Percentiles rank a stretch among this genome's conserved stretches.
Evolutionary conservation across 1,140 invertebrate genomes (phyloP).

Genomic region (Limonius californicus): DNA sequence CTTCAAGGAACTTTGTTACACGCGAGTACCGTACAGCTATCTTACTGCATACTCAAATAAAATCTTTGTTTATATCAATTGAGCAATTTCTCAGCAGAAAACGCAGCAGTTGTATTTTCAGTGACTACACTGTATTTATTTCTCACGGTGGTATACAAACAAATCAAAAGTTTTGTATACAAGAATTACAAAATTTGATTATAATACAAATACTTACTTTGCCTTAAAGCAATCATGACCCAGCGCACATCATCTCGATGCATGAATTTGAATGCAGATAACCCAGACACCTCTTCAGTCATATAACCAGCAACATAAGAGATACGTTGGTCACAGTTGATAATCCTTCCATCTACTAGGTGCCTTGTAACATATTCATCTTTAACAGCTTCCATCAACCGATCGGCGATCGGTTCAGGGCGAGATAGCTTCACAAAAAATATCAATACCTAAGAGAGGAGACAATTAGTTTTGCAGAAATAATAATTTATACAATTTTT

Average conservation of each 20-base stretch:
- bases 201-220: slow-evolving; percentile 62
- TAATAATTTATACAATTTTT: not conserved
- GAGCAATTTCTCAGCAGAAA: no score
- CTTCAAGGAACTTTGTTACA: no score
- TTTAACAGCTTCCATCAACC: slow-evolving; percentile 67
- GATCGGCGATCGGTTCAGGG: slow-evolving; percentile 64
- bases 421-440: slow-evolving; percentile 47
- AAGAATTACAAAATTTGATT: no score
- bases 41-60: no score
- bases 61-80: no score
- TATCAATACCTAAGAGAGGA: slow-evolving; percentile 42
- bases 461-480: not conserved
- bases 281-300: slow-evolving; percentile 74
- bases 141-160: no score
- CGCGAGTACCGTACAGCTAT: no score
- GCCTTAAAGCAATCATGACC: slow-evolving; percentile 75
- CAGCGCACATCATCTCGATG: slow-evolving; percentile 79
- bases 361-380: slow-evolving; percentile 85
- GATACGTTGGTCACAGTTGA: slow-evolving; percentile 81
- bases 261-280: slow-evolving; percentile 82
- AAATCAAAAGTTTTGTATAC: no score
- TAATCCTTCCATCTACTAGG: slow-evolving; percentile 76
- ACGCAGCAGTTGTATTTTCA: no score
- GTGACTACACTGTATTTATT: no score
- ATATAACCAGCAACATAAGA: slow-evolving; percentile 81